Conservation (phyloP, 1,140 invertebrate species). For the Spodoptera frugiperda region DNA sequence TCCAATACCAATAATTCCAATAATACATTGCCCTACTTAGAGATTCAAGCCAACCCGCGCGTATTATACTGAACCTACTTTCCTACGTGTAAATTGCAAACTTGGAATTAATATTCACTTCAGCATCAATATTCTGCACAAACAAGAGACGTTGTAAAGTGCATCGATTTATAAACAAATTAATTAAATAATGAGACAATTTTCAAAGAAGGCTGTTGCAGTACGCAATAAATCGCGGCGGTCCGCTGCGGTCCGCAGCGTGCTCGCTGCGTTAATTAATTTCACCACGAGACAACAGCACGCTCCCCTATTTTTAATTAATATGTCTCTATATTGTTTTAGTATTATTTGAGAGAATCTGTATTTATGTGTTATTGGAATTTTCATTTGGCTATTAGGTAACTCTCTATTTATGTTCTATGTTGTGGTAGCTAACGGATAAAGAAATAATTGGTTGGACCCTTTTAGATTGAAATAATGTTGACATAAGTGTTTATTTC, state of each 20-base stretch:
- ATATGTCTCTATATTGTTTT: constrained; percentile 42
- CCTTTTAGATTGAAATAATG: too few relatives aligned
- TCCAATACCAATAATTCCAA: too few relatives aligned
- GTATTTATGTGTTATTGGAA: constrained; percentile 3
- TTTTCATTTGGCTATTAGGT: neutral
- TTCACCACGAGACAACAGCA: constrained; percentile 30
- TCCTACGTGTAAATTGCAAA: too few relatives aligned
- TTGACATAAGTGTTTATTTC: too few relatives aligned
- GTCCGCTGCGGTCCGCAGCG: constrained; percentile 28
- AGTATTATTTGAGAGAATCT: neutral
- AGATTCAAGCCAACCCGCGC: too few relatives aligned
- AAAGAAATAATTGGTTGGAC: too few relatives aligned
- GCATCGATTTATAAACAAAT: constrained; percentile 18
- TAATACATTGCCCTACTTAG: too few relatives aligned
- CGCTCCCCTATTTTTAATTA: constrained; percentile 45
- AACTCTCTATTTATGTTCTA: neutral
- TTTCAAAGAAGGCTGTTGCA: constrained; percentile 21
- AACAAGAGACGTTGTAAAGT: neutral
- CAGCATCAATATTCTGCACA: too few relatives aligned
- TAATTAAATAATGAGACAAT: constrained; percentile 30
- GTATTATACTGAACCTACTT: too few relatives aligned
- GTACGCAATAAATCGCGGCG: constrained; percentile 36
- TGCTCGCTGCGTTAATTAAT: constrained; percentile 36
- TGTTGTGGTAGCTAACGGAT: too few relatives aligned
- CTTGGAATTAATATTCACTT: too few relatives aligned